A percentile compares a stretch with the other conserved stretches of the same genome.
Conservation (phyloP, 2,113 vertebrate genomes). For the Thryonomys swinderianus region DNA sequence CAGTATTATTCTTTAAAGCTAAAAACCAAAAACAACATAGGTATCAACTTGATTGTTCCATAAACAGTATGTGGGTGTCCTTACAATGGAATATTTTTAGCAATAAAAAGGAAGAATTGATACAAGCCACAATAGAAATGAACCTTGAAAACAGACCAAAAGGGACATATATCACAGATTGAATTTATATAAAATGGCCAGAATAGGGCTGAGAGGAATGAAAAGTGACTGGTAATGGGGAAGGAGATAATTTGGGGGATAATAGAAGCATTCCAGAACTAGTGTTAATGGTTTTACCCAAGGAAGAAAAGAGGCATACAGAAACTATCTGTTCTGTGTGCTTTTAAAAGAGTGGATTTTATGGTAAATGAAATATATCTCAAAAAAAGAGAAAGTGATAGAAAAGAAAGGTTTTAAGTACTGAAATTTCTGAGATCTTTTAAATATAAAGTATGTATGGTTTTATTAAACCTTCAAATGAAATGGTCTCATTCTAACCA, state of each 20-base stretch:
- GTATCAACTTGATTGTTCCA: background rate
- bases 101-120: background rate
- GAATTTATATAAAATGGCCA: background rate
- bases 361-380: background rate
- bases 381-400: background rate
- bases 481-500: conserved; percentile 40
- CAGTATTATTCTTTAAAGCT: background rate
- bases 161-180: background rate
- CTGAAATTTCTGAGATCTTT: conserved; percentile 42
- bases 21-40: background rate
- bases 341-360: conserved; percentile 34
- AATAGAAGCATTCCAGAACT: conserved; percentile 13
- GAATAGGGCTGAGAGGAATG: background rate
- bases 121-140: background rate
- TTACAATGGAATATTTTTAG: background rate
- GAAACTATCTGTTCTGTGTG: background rate
- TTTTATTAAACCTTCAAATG: conserved; percentile 39
- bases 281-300: background rate
- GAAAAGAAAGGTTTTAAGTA: conserved; percentile 30
- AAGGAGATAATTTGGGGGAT: background rate
- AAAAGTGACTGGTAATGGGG: background rate
- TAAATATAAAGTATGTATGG: conserved; percentile 9
- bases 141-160: conserved; percentile 13
- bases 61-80: background rate
- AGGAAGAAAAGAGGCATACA: background rate